phyloP scores from a whole-genome alignment of 2,888 invertebrate genomes.

The Drosophila percnosoma region DNA sequence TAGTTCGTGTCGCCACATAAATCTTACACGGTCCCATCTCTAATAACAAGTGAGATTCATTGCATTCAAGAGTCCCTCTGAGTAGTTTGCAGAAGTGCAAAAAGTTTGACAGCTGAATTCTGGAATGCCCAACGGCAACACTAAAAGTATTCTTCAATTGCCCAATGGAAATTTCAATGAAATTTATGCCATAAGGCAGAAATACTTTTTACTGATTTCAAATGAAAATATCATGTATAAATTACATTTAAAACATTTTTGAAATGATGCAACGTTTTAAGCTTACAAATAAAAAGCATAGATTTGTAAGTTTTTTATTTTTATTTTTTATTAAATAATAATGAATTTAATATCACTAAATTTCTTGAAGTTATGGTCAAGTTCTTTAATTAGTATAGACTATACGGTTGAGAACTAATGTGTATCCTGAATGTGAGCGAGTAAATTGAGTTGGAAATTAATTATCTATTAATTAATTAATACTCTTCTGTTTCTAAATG shows the following conservation, averaged over 20 bases:
- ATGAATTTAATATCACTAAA: neutral
- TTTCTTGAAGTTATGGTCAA: neutral
- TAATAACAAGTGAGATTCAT: conserved; percentile 24
- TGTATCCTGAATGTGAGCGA: neutral
- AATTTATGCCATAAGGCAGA: conserved; percentile 67
- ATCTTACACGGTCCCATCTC: conserved; percentile 1
- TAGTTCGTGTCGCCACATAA: neutral
- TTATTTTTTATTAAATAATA: neutral
- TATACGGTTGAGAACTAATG: neutral
- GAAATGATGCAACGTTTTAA: conserved; percentile 2
- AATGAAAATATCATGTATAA: conserved; percentile 8
- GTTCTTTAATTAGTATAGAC: neutral
- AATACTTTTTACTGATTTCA: conserved; percentile 28
- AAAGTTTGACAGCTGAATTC: conserved; percentile 62
- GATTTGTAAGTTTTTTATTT: neutral
- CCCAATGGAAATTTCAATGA: conserved; percentile 54
- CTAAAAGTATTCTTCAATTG: conserved; percentile 62
- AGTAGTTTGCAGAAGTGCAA: conserved; percentile 51
- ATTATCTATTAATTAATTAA: neutral
- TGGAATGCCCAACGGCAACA: conserved; percentile 55
- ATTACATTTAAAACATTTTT: neutral
- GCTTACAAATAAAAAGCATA: neutral
- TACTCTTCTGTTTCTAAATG: neutral
- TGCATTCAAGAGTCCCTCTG: conserved; percentile 37
- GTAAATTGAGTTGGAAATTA: neutral